phyloP scores from a whole-genome alignment of 2,888 invertebrate species.

The Tiphia femorata region DNA sequence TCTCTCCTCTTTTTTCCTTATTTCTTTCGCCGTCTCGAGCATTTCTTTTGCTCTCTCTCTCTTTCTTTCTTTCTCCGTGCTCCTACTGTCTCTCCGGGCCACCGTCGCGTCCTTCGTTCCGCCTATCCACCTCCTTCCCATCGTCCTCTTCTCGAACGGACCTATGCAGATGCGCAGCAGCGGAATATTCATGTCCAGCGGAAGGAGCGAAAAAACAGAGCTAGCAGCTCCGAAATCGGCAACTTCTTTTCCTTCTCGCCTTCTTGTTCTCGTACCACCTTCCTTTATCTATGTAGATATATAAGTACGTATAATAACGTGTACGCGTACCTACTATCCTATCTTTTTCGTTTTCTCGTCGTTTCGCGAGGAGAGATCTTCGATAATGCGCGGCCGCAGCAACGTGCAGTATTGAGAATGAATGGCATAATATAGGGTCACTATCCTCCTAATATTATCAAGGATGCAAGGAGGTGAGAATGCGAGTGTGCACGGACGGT shows the following conservation, averaged over 20 bases:
- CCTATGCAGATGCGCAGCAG: conserved; percentile 40
- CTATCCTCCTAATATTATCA: conserved; percentile 45
- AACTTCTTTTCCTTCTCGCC: conserved; percentile 7
- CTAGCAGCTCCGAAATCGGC: conserved; percentile 25
- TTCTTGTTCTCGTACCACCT: background rate
- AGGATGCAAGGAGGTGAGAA: conserved; percentile 8
- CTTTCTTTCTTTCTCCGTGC: background rate
- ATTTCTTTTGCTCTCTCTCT: conserved; percentile 8
- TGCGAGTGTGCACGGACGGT: background rate
- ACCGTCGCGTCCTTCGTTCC: background rate
- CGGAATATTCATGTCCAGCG: conserved; percentile 41
- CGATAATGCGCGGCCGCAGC: conserved; percentile 42
- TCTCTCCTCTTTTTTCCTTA: conserved; percentile 8
- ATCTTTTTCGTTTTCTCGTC: conserved; percentile 18
- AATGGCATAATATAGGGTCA: conserved; percentile 43
- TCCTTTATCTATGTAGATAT: too few relatives aligned
- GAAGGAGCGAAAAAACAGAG: conserved; percentile 33
- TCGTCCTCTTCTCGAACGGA: conserved; percentile 30
- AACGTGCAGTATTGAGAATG: conserved; percentile 47
- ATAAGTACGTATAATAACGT: too few relatives aligned
- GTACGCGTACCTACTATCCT: conserved; percentile 5
- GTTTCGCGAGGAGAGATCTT: too few relatives aligned
- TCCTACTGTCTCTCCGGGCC: background rate
- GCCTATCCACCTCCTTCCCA: background rate
- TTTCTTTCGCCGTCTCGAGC: conserved; percentile 17